phyloP scores from a whole-genome alignment of 2,113 vertebrate species.

The Microtus oregoni region DNA sequence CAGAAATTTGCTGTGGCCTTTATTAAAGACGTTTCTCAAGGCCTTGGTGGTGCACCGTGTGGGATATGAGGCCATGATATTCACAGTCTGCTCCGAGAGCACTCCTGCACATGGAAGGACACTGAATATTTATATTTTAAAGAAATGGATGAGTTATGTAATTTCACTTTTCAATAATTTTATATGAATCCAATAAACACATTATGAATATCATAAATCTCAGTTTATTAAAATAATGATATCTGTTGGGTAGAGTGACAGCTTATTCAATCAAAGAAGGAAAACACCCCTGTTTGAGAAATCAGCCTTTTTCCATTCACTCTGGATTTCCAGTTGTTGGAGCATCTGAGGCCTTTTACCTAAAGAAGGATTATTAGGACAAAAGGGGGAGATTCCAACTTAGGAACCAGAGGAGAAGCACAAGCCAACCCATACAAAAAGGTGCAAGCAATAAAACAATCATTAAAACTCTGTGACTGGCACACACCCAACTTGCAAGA shows the following conservation, averaged over 20 bases:
- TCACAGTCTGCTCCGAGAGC: background rate
- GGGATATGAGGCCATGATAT: background rate
- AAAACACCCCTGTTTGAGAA: background rate
- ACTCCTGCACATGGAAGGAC: background rate
- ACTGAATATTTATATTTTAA: constrained; percentile 63
- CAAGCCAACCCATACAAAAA: background rate
- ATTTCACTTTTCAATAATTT: constrained; percentile 65
- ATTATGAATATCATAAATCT: constrained; percentile 73
- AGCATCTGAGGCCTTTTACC: background rate
- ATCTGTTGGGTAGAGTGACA: constrained; percentile 13
- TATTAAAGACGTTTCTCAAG: constrained; percentile 71
- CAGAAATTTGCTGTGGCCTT: constrained; percentile 14
- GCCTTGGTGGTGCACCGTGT: background rate
- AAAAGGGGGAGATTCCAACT: background rate
- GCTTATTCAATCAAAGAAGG: constrained; percentile 49
- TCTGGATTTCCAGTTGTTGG: background rate
- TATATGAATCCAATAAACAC: constrained; percentile 68
- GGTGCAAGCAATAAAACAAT: background rate
- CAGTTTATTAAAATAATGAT: constrained; percentile 65
- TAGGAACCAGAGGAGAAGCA: background rate
- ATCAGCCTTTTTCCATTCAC: background rate
- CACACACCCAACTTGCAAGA: too few relatives aligned
- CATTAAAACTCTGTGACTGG: background rate
- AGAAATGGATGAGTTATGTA: constrained; percentile 38
- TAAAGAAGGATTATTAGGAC: background rate